Base-by-base conservation (phyloP, 2,888 invertebrate genomes). In the Philereme transversata region DNA sequence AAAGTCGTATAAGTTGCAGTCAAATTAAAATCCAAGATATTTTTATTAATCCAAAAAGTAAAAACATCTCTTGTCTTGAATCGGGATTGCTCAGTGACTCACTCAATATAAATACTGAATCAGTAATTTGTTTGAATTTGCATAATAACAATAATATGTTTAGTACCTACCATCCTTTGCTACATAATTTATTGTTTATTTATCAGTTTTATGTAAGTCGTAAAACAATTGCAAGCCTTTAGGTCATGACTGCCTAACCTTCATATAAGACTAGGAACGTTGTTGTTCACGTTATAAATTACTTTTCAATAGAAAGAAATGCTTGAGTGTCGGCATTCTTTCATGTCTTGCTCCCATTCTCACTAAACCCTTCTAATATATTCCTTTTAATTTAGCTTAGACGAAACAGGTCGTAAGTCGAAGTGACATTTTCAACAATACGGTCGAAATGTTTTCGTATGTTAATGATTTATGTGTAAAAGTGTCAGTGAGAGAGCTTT, bases 351-450 rank as follows among this genome's bases (percentile, higher is more conserved):
- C 69, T 83, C 83, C 82, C 83, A 71, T 80, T 84, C 77, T 65
- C 69, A 66, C 80, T 70, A 64, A 75, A 75, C 73, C 78, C 77
- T 81, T 79, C 71, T 57, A 68, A 73, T 78, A 73, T 70, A 62
- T 77, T 70, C 72, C 68, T 79, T 82, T 82, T 87, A 88, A 87
- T 88, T 87, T 86, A 78, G 79, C 78, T 88, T 84, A 88, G 86
- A 85, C 85, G 89, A 82, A 90, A 83, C 87, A 90, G 88, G 88
- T 88, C 90, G 87, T 89, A 90, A 92, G 90, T 88, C 81, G 87
- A 79, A 86, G 88, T 90, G 92, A 92, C 91, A 90, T 89, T 90
- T 90, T 88, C 84, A 91, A 92, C 91, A 92, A 91, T 87, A 77
- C 83, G 78, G 80, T 85, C 84, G 88, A 89, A 90, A 91, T 90